Evolutionary conservation across 2,113 vertebrate genomes (phyloP).

Genomic region (Phaethornis superciliosus): DNA sequence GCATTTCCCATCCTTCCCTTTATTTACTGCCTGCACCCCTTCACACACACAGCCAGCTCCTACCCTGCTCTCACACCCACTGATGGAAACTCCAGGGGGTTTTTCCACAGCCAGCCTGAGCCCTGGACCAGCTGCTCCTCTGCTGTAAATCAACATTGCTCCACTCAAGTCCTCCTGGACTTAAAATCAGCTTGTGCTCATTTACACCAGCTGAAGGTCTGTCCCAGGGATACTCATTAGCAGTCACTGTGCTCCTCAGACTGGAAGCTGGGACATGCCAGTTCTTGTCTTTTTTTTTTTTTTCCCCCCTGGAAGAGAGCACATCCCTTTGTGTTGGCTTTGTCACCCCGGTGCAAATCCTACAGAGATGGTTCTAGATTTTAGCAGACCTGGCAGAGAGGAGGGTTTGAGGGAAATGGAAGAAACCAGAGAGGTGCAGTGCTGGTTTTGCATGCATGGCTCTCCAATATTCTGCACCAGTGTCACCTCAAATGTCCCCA

Average conservation of each 20-base stretch:
- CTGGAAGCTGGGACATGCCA: neutral
- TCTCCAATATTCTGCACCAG: neutral
- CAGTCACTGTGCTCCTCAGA: neutral
- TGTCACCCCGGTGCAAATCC: neutral
- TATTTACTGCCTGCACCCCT: neutral
- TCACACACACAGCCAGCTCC: neutral
- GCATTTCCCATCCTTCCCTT: neutral
- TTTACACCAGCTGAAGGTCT: neutral
- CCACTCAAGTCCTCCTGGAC: accelerated
- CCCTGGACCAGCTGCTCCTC: neutral
- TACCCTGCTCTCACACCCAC: neutral
- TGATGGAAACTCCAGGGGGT: constrained; percentile 7
- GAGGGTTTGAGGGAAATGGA: neutral
- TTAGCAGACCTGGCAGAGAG: neutral
- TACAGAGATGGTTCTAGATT: neutral
- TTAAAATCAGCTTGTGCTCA: neutral
- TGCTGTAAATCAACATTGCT: neutral
- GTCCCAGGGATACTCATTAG: neutral
- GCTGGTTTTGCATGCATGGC: neutral
- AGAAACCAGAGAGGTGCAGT: neutral
- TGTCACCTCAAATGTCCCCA: neutral
- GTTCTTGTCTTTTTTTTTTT: neutral
- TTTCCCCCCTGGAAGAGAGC: neutral
- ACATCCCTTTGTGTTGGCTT: neutral
- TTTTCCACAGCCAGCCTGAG: neutral